phyloP scores from a whole-genome alignment of 1,140 invertebrate species.

The Homarus americanus region DNA sequence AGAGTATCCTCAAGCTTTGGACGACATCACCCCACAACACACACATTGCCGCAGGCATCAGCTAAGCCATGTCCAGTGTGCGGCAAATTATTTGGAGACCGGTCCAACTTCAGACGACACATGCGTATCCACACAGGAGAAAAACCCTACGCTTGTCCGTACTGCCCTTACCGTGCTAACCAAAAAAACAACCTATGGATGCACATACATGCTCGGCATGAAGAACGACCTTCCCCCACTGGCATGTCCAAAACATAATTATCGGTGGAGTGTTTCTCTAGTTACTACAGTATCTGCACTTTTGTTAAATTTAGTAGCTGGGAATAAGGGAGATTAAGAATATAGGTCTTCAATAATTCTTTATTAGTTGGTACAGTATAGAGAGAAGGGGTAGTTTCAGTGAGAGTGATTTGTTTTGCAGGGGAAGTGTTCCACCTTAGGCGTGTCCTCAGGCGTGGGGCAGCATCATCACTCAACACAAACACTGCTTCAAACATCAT shows the following conservation, averaged over 20 bases:
- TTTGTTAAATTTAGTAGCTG: neutral
- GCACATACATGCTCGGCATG: slow-evolving; percentile 26
- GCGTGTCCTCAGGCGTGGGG: slow-evolving; percentile 14
- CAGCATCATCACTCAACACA: slow-evolving; percentile 22
- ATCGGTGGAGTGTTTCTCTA: neutral
- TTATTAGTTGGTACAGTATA: too few species aligned
- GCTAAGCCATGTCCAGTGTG: slow-evolving; percentile 66
- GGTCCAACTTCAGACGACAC: slow-evolving; percentile 62
- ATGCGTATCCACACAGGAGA: slow-evolving; percentile 75
- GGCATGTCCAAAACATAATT: neutral
- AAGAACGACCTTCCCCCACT: neutral
- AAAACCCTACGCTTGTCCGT: slow-evolving; percentile 82
- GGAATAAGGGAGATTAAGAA: neutral
- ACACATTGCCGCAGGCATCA: slow-evolving; percentile 80
- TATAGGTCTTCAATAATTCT: neutral
- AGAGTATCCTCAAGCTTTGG: slow-evolving; percentile 22
- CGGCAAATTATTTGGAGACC: slow-evolving; percentile 60
- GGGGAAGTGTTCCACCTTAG: slow-evolving; percentile 49
- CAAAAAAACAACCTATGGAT: slow-evolving; percentile 65
- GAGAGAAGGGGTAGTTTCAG: slow-evolving; percentile 17
- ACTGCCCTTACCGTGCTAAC: slow-evolving; percentile 83
- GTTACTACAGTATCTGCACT: neutral
- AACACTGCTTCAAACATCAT: slow-evolving; percentile 80
- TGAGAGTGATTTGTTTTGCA: slow-evolving; percentile 56
- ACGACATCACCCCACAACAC: slow-evolving; percentile 18